phyloP scores from a whole-genome alignment of 2,113 vertebrate species.

The Gobiocypris rarus region DNA sequence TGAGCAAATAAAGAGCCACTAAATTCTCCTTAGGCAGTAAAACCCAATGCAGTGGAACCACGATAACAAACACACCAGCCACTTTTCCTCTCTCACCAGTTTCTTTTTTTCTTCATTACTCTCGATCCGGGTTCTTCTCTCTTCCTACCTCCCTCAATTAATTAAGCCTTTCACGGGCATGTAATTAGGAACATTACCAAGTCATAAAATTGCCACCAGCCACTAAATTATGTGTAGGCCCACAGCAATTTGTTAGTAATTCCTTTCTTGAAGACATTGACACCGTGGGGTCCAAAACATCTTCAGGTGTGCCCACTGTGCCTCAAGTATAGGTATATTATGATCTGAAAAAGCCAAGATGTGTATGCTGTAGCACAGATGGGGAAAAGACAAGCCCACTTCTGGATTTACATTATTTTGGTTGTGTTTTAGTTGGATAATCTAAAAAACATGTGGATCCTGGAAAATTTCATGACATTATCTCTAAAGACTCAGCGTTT shows the following conservation, averaged over 20 bases:
- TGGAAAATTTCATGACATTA: neutral
- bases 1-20: slow-evolving; percentile 98
- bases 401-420: neutral
- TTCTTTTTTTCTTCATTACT: slow-evolving; percentile 56
- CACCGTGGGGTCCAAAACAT: slow-evolving; percentile 93
- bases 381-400: neutral
- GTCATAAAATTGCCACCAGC: slow-evolving; percentile 99
- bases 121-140: slow-evolving; percentile 69
- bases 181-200: slow-evolving; percentile 99
- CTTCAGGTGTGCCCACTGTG: slow-evolving; percentile 88
- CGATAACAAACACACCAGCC: slow-evolving; percentile 95
- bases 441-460: neutral
- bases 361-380: neutral
- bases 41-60: slow-evolving; percentile 99
- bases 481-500: neutral
- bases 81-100: slow-evolving; percentile 63
- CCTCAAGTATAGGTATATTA: slow-evolving; percentile 54
- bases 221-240: slow-evolving; percentile 98
- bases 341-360: neutral
- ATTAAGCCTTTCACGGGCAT: slow-evolving; percentile 99
- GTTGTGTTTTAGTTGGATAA: neutral
- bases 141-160: slow-evolving; percentile 95
- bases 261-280: slow-evolving; percentile 92
- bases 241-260: slow-evolving; percentile 99
- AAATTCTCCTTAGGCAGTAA: slow-evolving; percentile 99